Base-by-base conservation (phyloP, 1,140 invertebrate species). In the Belonocnema kinseyi region DNA sequence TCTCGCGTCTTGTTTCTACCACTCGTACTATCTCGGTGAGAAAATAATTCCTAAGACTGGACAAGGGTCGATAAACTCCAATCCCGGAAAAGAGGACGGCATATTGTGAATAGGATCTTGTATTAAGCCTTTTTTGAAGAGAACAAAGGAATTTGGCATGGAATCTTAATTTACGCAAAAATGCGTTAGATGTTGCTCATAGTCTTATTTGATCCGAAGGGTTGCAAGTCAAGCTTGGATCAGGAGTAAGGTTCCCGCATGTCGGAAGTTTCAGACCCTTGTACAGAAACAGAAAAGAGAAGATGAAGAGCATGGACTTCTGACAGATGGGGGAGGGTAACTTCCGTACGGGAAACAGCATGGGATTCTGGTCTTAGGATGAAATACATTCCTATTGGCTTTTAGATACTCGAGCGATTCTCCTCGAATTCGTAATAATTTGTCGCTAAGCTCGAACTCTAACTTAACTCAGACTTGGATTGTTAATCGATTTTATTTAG, bases 401-500 rank as follows among this genome's bases (percentile, higher is more conserved):
- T 7, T 16, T n/a, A 7, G 16, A 3, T 54, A 17, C 53, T n/a
- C n/a, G 3, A 10, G 5, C n/a, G 19, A 54, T 74, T 17, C 50
- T 56, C 19, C n/a, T 40, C 33, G 74, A 78, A 72, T 77, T 76
- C 53, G 58, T 72, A 76, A 82, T 76, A 75, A 82, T 83, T 82
- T 83, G 83, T 81, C 77, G 77, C 80, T 74, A 46, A 71, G 5
- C 0, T 50, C 70, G 50, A 76, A 73, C 13, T 56, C 54, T 40
- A 33, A 19, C n/a, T 16, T 53, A 19, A 14, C 52, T 46, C 6
- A 46, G 40, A 46, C 40, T 46, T 11, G 40, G 40, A 19, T 56
- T 77, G 53, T 51, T 77, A 84, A 84, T 83, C 77, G 82, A 84
- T 83, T 81, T 83, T 73, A 81, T 83, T 83, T 78, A 80, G 74